A percentile compares a stretch with the other conserved stretches of the same genome.
Conservation (phyloP, 2,888 invertebrate genomes). For the Euplexia lucipara region DNA sequence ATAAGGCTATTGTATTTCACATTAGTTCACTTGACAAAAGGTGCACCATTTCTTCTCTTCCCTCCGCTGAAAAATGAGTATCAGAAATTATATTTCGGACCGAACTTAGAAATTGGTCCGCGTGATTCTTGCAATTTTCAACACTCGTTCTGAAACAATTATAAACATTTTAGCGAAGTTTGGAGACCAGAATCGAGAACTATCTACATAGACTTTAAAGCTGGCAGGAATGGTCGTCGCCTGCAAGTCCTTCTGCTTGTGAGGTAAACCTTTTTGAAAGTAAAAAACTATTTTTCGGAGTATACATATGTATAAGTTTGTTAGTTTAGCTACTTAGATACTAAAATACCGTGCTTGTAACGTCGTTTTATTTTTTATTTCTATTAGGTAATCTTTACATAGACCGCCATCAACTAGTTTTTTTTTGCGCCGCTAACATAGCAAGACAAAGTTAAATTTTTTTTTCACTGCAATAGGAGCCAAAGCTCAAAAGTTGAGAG, state of each 20-base stretch:
- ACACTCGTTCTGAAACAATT: constrained; percentile 74
- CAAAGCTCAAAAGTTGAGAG: no score
- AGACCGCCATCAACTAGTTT: no score
- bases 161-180: constrained; percentile 5
- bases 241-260: background rate
- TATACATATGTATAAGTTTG: no score
- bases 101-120: constrained; percentile 52
- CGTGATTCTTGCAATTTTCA: constrained; percentile 69
- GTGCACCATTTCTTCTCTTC: background rate
- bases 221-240: background rate
- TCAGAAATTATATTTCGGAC: constrained; percentile 54
- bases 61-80: constrained; percentile 5
- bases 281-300: background rate
- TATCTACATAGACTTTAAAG: background rate
- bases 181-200: background rate
- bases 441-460: no score
- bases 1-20: background rate
- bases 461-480: no score
- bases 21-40: no score
- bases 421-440: no score
- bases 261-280: background rate
- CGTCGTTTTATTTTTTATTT: no score
- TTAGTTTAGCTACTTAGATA: no score
- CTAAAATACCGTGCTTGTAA: no score
- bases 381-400: no score